A percentile compares a stretch with the other conserved stretches of the same genome.
These are phyloP conservation scores for Oscheius onirici DNA, from an alignment of 2,888 invertebrate species.

Conservation along the genomic window DNA sequence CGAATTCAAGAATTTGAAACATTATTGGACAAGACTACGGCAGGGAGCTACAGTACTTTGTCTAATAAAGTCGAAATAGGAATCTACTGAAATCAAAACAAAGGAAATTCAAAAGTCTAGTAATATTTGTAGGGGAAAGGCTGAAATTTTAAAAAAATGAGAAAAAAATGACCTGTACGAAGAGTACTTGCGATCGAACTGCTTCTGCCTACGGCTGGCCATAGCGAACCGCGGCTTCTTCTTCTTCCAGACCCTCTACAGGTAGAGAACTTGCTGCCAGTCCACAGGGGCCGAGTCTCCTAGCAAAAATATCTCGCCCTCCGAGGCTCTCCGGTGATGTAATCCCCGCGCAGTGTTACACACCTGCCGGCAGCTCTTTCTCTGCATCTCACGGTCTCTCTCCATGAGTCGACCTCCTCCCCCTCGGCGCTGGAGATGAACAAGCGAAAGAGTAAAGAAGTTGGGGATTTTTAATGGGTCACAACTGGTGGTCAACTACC, in stretches of 20 bases:
- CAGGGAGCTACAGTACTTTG: no score
- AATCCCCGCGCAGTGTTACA: slow-evolving; percentile 28
- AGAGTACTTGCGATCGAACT: slow-evolving; percentile 65
- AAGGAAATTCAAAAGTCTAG: background rate
- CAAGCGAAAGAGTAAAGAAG: background rate
- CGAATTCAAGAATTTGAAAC: no score
- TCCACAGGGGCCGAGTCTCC: slow-evolving; percentile 4
- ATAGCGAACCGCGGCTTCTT: slow-evolving; percentile 31
- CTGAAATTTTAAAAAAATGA: background rate
- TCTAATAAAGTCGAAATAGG: no score
- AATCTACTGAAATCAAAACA: background rate
- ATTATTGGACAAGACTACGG: no score
- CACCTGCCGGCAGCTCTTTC: slow-evolving; percentile 10
- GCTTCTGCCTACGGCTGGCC: slow-evolving; percentile 65
- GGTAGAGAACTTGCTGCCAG: slow-evolving; percentile 11
- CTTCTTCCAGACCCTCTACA: background rate
- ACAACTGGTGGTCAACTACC: background rate
- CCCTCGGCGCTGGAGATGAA: slow-evolving; percentile 5
- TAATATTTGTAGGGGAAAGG: background rate
- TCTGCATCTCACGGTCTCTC: no score
- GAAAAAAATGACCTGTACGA: slow-evolving; percentile 53
- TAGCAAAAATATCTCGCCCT: slow-evolving; percentile 34
- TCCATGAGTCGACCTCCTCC: slow-evolving; percentile 20
- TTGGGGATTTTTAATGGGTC: background rate
- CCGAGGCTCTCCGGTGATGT: slow-evolving; percentile 20